phyloP scores from a whole-genome alignment of 2,888 invertebrate genomes.

The Ceramica pisi region DNA sequence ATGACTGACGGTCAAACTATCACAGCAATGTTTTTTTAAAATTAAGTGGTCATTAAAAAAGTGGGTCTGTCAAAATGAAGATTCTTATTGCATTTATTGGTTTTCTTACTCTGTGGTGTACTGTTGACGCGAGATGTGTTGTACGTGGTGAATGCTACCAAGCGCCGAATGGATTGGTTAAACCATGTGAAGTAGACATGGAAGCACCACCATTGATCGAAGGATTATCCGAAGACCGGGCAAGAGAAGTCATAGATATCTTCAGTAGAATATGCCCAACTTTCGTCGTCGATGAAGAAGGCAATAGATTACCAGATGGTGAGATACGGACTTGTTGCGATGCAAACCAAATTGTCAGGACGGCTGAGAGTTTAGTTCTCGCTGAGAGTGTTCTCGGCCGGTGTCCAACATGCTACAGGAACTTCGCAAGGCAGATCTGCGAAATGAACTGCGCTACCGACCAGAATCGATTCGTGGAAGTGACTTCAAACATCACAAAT shows the following conservation, averaged over 20 bases:
- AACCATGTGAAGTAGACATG: conserved; percentile 74
- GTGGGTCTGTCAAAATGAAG: conserved; percentile 71
- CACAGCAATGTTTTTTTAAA: conserved; percentile 45
- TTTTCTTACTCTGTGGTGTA: conserved; percentile 72
- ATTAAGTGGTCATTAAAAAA: conserved; percentile 20
- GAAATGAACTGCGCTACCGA: conserved; percentile 94
- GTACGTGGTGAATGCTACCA: conserved; percentile 79
- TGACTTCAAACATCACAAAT: conserved; percentile 66
- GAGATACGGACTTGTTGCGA: conserved; percentile 92
- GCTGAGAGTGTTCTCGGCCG: conserved; percentile 93
- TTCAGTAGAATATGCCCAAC: conserved; percentile 92
- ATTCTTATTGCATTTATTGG: conserved; percentile 57
- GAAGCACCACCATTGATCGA: conserved; percentile 72
- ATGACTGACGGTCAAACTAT: conserved; percentile 19
- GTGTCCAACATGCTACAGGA: conserved; percentile 95
- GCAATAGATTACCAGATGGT: conserved; percentile 74
- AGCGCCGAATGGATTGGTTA: conserved; percentile 70
- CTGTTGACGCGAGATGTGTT: conserved; percentile 76
- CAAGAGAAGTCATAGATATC: conserved; percentile 76
- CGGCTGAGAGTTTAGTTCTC: conserved; percentile 90
- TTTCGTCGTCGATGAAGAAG: conserved; percentile 84
- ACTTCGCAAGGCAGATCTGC: conserved; percentile 95
- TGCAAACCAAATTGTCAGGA: conserved; percentile 85
- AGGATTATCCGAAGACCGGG: conserved; percentile 77
- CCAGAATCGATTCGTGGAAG: conserved; percentile 90